A percentile compares a stretch with the other conserved stretches of the same genome.
Conservation (phyloP, 2,888 invertebrate species). For the Biston stratarius region DNA sequence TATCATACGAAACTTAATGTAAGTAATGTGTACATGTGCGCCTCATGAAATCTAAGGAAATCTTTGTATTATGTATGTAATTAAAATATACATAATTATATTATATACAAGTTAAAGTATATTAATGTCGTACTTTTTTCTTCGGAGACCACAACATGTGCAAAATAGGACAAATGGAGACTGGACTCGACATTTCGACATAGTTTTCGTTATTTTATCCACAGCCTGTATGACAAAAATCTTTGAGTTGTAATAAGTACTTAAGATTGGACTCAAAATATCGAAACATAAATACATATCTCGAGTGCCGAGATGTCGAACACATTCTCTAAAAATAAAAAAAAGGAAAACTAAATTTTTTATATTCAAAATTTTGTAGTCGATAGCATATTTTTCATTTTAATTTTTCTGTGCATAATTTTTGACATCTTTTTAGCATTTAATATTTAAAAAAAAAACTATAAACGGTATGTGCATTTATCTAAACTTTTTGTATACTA, state of each 20-base stretch:
- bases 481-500: conserved; percentile 68
- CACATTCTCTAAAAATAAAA: conserved; percentile 55
- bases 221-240: conserved; percentile 40
- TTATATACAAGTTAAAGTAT: conserved; percentile 78
- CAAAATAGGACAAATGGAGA: conserved; percentile 68
- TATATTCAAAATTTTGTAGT: conserved; percentile 85
- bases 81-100: conserved; percentile 83
- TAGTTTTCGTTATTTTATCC: conserved; percentile 53
- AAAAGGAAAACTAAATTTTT: conserved; percentile 75
- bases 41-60: conserved; percentile 82
- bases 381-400: conserved; percentile 78
- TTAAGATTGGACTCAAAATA: conserved; percentile 49
- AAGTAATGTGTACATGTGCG: conserved; percentile 83
- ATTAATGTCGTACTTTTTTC: conserved; percentile 80
- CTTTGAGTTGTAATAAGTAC: conserved; percentile 33
- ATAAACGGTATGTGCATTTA: conserved; percentile 81
- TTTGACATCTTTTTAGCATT: conserved; percentile 81
- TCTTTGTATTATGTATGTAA: conserved; percentile 86
- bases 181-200: conserved; percentile 76
- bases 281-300: conserved; percentile 79
- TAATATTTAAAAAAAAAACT: conserved; percentile 66
- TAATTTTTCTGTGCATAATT: conserved; percentile 76
- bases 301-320: conserved; percentile 77
- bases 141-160: conserved; percentile 79
- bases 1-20: conserved; percentile 81